Evolutionary conservation across 2,113 vertebrate species (phyloP).

Genomic region (Pteruthius melanotis): DNA sequence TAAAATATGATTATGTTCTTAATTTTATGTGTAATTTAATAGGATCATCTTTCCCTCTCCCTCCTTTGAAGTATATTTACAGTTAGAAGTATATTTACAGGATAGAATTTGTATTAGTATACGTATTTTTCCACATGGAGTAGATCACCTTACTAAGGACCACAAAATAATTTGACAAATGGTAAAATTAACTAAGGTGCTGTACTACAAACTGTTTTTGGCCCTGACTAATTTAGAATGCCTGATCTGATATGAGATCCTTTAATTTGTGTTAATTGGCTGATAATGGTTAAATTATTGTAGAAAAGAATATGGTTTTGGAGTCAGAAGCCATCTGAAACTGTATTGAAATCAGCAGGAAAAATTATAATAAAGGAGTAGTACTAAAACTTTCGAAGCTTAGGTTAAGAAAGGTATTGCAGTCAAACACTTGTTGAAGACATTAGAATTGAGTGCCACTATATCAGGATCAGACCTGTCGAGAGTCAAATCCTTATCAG

Average conservation of each 20-base stretch:
- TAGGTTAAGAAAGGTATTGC: not conserved
- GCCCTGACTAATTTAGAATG: not conserved
- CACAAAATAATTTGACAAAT: not conserved
- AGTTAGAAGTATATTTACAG: not conserved
- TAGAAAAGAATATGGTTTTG: not conserved
- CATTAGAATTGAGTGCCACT: not conserved
- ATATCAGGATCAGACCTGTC: not conserved
- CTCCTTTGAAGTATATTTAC: not conserved
- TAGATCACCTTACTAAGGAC: not conserved
- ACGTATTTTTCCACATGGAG: not conserved
- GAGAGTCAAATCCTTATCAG: not conserved
- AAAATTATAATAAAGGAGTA: not conserved
- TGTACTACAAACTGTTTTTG: not conserved
- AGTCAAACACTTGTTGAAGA: not conserved
- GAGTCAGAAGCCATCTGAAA: not conserved
- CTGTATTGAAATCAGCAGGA: not conserved
- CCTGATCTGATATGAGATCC: not conserved
- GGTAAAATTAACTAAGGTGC: not conserved
- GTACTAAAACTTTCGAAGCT: not conserved
- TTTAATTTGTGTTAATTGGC: not conserved
- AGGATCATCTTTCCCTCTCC: accelerated
- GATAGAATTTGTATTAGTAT: not conserved
- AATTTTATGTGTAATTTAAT: not conserved
- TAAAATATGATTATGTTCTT: not conserved
- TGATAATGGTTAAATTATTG: not conserved